Base-by-base conservation (phyloP, 2,888 invertebrate species). In the Arctia plantaginis region DNA sequence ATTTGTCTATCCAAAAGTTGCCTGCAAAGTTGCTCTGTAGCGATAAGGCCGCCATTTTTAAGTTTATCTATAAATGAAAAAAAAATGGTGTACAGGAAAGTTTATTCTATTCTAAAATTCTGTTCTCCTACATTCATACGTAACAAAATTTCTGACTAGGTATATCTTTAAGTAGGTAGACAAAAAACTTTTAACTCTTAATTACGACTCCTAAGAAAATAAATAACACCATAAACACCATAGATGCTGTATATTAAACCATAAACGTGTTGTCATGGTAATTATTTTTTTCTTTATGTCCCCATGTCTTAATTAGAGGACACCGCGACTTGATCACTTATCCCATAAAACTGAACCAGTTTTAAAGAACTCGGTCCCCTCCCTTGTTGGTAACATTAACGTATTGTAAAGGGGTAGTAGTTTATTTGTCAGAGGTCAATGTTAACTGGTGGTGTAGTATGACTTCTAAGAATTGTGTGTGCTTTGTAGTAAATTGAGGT, bases 261-360 rank as follows among this genome's bases (percentile, higher is more conserved):
- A 83, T 88, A 87, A 87, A 88, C 47, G 39, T 80, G 85, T 86
- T 88, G 87, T 88, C 89, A 86, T 86, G 81, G 80, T 82, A 84
- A 86, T 86, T 85, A 86, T 82, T 79, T 75, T 77, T 80, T 84
- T 79, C 78, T 76, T 78, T 30, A 64, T 30, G 64, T 71, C 71
- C 82, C 79, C 82, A 82, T 66, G 62, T 77, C 84, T 81, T 87
- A 88, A 88, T 88, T 88, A 87, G 84, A 87, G 76, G 85, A 80
- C 41, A 79, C 88, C 88, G 88, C 86, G 74, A 85, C 84, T 83
- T 84, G 80, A 86, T 85, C 77, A 82, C 79, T 80, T 76, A 72
- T 72, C 76, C 78, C 77, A 83, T 85, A 86, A 71, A 72, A 12
- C 0, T 0, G 6, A 27, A 66, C 86, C 84, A 84, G 39, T 74